Percentiles rank a stretch among this genome's conserved stretches.
Conservation (phyloP, 1,140 invertebrate species). For the Brachionus angularis region DNA sequence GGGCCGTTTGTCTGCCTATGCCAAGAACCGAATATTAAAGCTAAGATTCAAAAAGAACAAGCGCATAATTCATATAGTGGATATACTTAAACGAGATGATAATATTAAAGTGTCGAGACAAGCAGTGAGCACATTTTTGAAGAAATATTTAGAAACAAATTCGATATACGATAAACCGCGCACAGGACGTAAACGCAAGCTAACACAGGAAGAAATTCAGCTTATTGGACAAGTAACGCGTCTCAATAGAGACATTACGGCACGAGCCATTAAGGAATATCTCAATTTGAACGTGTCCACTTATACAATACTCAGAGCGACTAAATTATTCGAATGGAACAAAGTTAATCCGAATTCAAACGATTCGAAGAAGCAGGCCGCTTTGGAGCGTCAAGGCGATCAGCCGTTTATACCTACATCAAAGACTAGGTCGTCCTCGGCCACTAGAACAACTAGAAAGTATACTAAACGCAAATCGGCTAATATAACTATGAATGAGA, state of each 20-base stretch:
- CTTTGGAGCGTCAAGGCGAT: neutral
- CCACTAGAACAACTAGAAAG: neutral
- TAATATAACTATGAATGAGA: neutral
- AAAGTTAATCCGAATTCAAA: conserved; percentile 20
- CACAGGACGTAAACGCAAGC: conserved; percentile 32
- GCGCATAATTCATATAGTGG: conserved; percentile 43
- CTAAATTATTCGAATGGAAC: conserved; percentile 43
- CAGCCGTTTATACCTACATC: too few relatives aligned
- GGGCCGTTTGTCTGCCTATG: conserved; percentile 42
- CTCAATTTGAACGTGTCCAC: conserved; percentile 38
- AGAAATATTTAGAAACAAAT: conserved; percentile 39
- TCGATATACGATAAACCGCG: conserved; percentile 40
- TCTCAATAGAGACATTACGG: conserved; percentile 36
- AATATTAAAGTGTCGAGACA: conserved; percentile 39
- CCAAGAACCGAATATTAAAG: conserved; percentile 39
- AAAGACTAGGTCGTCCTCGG: too few relatives aligned
- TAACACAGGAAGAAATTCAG: conserved; percentile 36
- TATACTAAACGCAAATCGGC: conserved; percentile 15
- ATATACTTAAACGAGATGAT: conserved; percentile 39
- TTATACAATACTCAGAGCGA: conserved; percentile 26
- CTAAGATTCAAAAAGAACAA: conserved; percentile 42
- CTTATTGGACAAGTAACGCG: conserved; percentile 35
- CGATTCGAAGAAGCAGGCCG: neutral
- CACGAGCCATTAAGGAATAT: conserved; percentile 37
- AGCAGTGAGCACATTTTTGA: conserved; percentile 36